Conservation (phyloP, 2,113 vertebrate genomes). For the Callithrix jacchus region DNA sequence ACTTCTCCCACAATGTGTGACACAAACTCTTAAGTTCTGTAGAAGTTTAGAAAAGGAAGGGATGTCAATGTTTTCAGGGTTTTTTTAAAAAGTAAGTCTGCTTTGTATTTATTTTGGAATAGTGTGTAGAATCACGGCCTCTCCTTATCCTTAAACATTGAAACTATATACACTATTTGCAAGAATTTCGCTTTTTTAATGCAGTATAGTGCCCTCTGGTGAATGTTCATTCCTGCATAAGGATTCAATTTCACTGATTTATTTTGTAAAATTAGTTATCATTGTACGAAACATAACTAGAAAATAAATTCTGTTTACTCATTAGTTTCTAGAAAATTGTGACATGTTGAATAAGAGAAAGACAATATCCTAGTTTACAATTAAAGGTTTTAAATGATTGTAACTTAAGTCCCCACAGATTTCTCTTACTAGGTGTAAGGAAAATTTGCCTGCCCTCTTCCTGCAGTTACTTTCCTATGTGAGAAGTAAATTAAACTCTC, state of each 20-base stretch:
- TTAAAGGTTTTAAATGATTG: neutral
- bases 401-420: neutral
- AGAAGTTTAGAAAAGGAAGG: conserved; percentile 22
- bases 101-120: conserved; percentile 36
- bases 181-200: conserved; percentile 11
- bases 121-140: neutral
- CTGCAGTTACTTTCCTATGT: neutral
- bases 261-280: neutral
- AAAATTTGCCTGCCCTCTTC: conserved; percentile 20
- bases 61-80: neutral
- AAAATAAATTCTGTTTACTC: conserved; percentile 33
- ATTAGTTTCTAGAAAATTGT: neutral
- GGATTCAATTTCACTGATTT: neutral
- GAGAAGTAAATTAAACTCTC: conserved; percentile 12
- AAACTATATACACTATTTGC: neutral
- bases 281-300: neutral
- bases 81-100: neutral
- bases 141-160: neutral
- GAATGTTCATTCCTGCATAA: conserved; percentile 31
- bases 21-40: neutral
- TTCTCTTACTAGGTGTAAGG: conserved; percentile 11
- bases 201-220: conserved; percentile 48
- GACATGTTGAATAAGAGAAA: neutral
- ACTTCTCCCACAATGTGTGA: neutral
- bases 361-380: neutral